Evolutionary conservation across 2,797 vertebrate genomes (phyloP), one percentile per base, ranked within the genome.

Genomic region (Melanotaenia trifasciata): DNA sequence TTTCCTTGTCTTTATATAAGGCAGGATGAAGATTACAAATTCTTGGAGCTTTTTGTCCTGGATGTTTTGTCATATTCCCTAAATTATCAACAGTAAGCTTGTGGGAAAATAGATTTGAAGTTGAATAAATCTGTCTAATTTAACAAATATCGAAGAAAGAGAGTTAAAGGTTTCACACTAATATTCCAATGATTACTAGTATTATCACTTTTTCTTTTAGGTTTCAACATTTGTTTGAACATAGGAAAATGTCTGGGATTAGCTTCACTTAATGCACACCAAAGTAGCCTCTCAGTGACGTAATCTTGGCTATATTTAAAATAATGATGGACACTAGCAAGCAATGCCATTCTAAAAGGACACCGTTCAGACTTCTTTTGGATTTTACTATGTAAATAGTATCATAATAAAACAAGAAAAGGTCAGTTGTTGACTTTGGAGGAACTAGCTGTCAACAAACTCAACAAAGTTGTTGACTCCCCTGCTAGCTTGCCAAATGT

Each of bases 61-160:
- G 4, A 1, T 64, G 62, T 61, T 78, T 76, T 66, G 68, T 67
- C 64, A 47, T 58, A 32, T 70, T 58, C 18, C 28, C 74, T 76
- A 76, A 66, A 72, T 79, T 9, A 4, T 24, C 53, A 61, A 45
- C 63, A 51, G 18, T 57, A 64, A 60, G 8, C n/a, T 3, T 0
- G 1, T 58, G 76, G 70, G 36, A 18, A 70, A 75, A 28, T 10
- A 10, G 45, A 68, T 64, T 53, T 71, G 7, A 67, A 64, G 43
- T 12, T 45, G 1, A 74, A 20, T 58, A 24, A 35, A 64, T 45
- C 5, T 45, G 16, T 20, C 20, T 9, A 50, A 9, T 47, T 47
- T 5, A n/a, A 50, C 7, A 50, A 50, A 22, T 50, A 3, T 50
- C 20, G 10, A 50, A 50, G 7, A 50, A 45, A 45, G 14, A 7